A percentile compares a stretch with the other conserved stretches of the same genome.
Conservation (phyloP, 2,888 invertebrate species). For the Biston betularia region DNA sequence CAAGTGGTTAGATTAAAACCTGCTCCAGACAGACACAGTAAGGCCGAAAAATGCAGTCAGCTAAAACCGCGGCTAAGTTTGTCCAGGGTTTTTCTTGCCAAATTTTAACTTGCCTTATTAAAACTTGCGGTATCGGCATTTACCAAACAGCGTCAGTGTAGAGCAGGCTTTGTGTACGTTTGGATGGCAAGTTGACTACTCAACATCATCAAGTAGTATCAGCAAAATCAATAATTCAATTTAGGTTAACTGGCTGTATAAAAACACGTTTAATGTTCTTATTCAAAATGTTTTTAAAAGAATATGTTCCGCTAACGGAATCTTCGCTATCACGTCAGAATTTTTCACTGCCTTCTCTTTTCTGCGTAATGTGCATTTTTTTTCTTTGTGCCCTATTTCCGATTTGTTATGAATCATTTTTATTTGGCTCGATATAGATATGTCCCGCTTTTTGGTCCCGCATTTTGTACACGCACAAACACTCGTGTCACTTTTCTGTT, state of each 20-base stretch:
- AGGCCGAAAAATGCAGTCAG: too few species aligned
- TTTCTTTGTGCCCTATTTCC: slow-evolving; percentile 74
- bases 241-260: neutral
- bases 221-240: neutral
- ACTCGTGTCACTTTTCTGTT: slow-evolving; percentile 55
- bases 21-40: too few species aligned
- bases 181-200: too few species aligned
- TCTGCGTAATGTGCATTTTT: slow-evolving; percentile 72
- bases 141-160: too few species aligned
- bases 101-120: too few species aligned
- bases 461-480: slow-evolving; percentile 61
- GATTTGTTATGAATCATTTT: slow-evolving; percentile 81
- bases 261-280: neutral
- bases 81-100: too few species aligned
- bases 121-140: too few species aligned
- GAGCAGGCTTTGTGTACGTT: too few species aligned
- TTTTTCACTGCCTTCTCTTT: slow-evolving; percentile 67
- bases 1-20: too few species aligned
- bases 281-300: slow-evolving; percentile 75
- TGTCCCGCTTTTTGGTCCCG: slow-evolving; percentile 71
- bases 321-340: slow-evolving; percentile 65
- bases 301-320: slow-evolving; percentile 74
- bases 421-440: slow-evolving; percentile 75
- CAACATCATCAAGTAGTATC: too few species aligned
- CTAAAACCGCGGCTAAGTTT: too few species aligned